Evolutionary conservation across 2,113 vertebrate genomes (phyloP).

Genomic region (Beaufortia kweichowensis): DNA sequence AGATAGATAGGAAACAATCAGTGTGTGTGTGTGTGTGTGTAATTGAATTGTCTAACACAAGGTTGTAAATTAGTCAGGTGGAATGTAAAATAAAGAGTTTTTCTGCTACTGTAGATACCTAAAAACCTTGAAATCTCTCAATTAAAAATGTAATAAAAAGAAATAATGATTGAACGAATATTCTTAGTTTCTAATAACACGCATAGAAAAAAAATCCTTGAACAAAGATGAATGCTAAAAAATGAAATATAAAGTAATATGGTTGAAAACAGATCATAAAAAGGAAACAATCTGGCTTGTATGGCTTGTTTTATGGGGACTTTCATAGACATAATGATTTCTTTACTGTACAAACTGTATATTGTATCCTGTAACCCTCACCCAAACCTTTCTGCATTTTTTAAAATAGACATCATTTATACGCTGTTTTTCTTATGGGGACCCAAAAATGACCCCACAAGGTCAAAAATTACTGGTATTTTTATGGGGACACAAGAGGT

Average conservation of each 20-base stretch:
- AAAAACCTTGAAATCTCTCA: background rate
- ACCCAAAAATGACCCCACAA: too few species aligned
- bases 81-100: background rate
- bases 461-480: too few species aligned
- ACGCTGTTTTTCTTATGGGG: too few species aligned
- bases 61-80: background rate
- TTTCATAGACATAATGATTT: too few species aligned
- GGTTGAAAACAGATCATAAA: background rate
- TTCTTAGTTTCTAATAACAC: background rate
- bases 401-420: too few species aligned
- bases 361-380: too few species aligned
- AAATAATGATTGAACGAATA: background rate
- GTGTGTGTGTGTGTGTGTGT: constrained; percentile 6
- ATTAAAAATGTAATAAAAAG: background rate
- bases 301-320: too few species aligned
- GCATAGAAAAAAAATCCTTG: background rate
- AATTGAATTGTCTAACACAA: background rate
- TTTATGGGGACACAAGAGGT: too few species aligned
- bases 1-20: constrained; percentile 12
- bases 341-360: too few species aligned
- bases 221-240: background rate
- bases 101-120: background rate
- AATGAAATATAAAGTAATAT: background rate
- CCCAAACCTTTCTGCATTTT: too few species aligned
- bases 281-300: background rate